Base-by-base conservation (phyloP, 1,140 invertebrate species). In the Saccostrea cuccullata region DNA sequence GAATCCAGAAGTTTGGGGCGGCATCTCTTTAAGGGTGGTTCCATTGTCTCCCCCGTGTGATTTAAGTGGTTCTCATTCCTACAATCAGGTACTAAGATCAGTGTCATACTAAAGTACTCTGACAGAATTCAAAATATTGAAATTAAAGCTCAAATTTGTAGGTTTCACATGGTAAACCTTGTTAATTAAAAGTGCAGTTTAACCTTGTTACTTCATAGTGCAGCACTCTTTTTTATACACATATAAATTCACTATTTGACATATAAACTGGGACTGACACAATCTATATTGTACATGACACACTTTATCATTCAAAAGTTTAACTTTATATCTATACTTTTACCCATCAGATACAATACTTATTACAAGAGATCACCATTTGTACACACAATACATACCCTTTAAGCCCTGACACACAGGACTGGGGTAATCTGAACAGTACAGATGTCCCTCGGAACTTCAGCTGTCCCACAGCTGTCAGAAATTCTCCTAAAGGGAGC, bases 401-500 rank as follows among this genome's bases (percentile, higher is more conserved):
- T 90, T 92, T 92, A 26, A 93, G 82, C 70, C 92, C 90, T n/a
- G 90, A 88, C 23, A 92, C 88, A 89, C 93, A 93, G 15, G 94
- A 94, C 86, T 93, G 91, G 30, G 92, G 92, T 40, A 95, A 91
- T 30, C 96, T 92, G 87, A 96, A 95, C 20, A 96, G 91, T 55
- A 95, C 92, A 5, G 96, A 96, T 8, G 96, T 96, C 1, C 96
- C 96, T 82, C 96, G 92, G 91, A 96, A 96, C 89, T 96, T 96
- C 15, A 96, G 92, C 84, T 96, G 95, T 5, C 96, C 96, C 6
- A 96, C 96, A 30, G 94, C 95, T 11, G 93, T 94, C 11, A 96
- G 91, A 91, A 96, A 96, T 84, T 96, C 95, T 17, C 92, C 93
- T 12, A 96, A 91, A 9, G 94, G 90, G 0, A 96, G 90, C 20